A percentile compares a stretch with the other conserved stretches of the same genome.
These are phyloP conservation scores for Siderastrea radians DNA, from an alignment of 92 coral and sea anemone genomes.

Conservation along the genomic window DNA sequence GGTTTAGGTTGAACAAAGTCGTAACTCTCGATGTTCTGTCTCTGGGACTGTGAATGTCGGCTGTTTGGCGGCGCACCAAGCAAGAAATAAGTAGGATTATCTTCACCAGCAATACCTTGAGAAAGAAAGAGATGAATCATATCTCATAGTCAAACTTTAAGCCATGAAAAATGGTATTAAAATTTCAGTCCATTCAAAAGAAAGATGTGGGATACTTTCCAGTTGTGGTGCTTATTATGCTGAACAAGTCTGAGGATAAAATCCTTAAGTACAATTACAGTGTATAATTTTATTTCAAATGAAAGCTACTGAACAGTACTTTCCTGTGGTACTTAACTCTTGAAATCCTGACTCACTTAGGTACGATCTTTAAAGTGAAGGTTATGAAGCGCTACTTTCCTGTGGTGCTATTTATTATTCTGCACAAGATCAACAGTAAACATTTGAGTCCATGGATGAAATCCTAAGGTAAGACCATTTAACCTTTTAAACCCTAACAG, in stretches of 20 bases:
- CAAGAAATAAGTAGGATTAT: conserved; percentile 57
- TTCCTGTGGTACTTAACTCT: background rate
- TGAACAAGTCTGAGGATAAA: background rate
- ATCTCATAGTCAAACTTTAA: background rate
- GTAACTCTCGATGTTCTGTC: conserved; percentile 26
- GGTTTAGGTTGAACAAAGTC: conserved; percentile 44
- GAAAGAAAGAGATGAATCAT: background rate
- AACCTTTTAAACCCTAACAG: too few species aligned
- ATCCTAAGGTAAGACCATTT: too few species aligned
- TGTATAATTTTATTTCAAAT: background rate
- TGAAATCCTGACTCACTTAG: background rate
- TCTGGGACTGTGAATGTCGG: conserved; percentile 16
- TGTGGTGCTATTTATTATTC: too few species aligned
- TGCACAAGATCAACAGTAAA: too few species aligned
- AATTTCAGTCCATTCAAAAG: too few species aligned
- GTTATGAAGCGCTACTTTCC: too few species aligned
- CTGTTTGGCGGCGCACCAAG: conserved; percentile 28
- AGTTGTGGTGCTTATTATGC: background rate
- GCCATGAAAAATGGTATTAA: too few species aligned
- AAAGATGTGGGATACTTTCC: too few species aligned
- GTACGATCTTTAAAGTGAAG: too few species aligned
- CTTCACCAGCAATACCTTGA: conserved; percentile 63
- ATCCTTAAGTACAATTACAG: background rate
- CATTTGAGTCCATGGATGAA: too few species aligned
- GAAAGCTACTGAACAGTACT: background rate